A percentile compares a stretch with the other conserved stretches of the same genome.
Conservation (phyloP, 2,797 vertebrate genomes). For the Sphenopsis melanotis region DNA sequence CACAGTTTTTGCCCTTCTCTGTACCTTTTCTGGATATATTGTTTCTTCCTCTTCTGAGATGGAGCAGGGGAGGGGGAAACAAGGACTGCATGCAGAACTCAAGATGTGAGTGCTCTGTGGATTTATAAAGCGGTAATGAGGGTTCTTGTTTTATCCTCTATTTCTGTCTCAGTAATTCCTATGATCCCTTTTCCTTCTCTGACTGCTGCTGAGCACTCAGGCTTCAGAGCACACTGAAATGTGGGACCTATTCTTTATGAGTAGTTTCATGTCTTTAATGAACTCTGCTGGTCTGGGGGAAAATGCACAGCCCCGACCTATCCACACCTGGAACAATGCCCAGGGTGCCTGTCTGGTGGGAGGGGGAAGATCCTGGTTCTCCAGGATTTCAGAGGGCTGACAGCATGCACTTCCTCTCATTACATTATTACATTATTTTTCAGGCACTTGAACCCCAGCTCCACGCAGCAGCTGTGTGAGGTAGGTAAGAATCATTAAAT, state of each 20-base stretch:
- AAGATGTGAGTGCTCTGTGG: background rate
- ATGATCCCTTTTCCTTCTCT: conserved; percentile 4
- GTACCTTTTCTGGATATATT: background rate
- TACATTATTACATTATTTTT: background rate
- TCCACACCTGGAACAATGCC: background rate
- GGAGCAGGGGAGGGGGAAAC: background rate
- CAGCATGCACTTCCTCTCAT: background rate
- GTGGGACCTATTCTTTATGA: background rate
- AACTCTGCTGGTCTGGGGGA: background rate
- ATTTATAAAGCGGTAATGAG: conserved; percentile 16
- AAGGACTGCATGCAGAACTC: background rate
- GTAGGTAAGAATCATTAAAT: conserved; percentile 24
- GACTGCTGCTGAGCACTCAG: background rate
- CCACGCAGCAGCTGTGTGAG: background rate
- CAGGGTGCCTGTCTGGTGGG: background rate
- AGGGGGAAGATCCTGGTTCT: background rate
- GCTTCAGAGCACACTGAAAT: background rate
- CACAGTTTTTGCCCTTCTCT: background rate
- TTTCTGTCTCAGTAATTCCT: conserved; percentile 38
- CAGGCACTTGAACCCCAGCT: background rate
- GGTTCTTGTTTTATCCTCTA: background rate
- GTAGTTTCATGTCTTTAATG: background rate
- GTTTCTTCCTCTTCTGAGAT: background rate
- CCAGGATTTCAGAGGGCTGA: background rate
- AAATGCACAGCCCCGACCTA: background rate